Conservation (phyloP, 2,888 invertebrate genomes). For the Coelopa pilipes region DNA sequence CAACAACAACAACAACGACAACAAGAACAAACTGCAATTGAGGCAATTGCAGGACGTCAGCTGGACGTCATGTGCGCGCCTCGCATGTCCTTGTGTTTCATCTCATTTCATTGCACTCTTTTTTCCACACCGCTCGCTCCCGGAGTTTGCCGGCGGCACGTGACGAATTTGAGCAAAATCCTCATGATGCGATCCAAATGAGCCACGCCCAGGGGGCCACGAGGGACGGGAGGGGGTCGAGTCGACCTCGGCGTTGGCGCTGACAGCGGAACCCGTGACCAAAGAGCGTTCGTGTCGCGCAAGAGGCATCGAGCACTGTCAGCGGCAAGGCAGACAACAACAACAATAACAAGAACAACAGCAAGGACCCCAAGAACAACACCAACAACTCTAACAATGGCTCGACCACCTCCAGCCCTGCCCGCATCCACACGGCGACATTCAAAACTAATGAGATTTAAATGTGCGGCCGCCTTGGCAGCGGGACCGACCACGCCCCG, state of each 20-base stretch:
- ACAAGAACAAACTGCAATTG: no score
- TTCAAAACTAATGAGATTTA: conserved; percentile 10
- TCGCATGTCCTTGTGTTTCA: no score
- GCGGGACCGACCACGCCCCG: no score
- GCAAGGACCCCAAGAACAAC: not conserved
- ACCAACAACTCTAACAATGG: not conserved
- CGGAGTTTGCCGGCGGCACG: not conserved
- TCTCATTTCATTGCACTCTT: no score
- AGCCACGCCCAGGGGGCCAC: not conserved
- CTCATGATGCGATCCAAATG: not conserved
- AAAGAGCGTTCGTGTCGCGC: no score
- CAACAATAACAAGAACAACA: not conserved
- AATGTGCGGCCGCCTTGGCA: not conserved
- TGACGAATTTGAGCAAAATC: conserved; percentile 1
- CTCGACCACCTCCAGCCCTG: not conserved
- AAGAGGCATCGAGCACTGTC: not conserved
- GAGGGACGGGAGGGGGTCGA: not conserved
- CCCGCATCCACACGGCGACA: not conserved
- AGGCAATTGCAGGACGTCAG: no score
- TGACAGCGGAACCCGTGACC: no score
- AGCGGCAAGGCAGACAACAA: conserved; percentile 2
- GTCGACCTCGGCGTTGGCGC: no score
- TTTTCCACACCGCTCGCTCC: not conserved
- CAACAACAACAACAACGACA: no score
- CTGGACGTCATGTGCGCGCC: no score